Percentiles rank a stretch among this genome's conserved stretches.
phyloP scores from a whole-genome alignment of 1,140 invertebrate genomes.

The Leptinotarsa undecemlineata region DNA sequence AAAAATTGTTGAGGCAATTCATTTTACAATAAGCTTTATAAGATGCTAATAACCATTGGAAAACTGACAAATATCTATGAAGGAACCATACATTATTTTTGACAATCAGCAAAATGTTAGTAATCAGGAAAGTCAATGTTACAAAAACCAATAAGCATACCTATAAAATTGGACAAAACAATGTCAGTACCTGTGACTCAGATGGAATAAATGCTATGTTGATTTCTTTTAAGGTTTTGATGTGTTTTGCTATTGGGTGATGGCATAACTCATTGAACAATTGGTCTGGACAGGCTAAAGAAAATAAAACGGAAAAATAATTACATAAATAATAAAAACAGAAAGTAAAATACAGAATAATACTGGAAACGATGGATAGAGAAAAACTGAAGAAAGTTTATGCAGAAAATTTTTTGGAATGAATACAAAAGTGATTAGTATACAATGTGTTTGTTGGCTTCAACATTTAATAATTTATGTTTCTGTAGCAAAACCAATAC shows the following conservation, averaged over 20 bases:
- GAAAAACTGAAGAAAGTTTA: too few species aligned
- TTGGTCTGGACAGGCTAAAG: slow-evolving; percentile 80
- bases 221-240: slow-evolving; percentile 99
- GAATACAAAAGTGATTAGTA: too few species aligned
- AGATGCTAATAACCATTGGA: neutral
- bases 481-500: too few species aligned
- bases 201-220: slow-evolving; percentile 99
- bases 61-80: neutral
- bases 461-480: too few species aligned
- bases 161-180: neutral
- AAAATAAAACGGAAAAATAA: slow-evolving; percentile 30
- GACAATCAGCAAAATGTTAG: slow-evolving; percentile 1
- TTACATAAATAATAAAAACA: neutral
- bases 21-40: too few species aligned
- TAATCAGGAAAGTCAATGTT: neutral
- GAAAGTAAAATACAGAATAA: neutral
- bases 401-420: too few species aligned
- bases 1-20: too few species aligned
- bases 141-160: slow-evolving; percentile 13
- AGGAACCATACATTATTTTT: too few species aligned
- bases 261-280: slow-evolving; percentile 96
- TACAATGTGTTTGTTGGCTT: too few species aligned
- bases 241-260: slow-evolving; percentile 89
- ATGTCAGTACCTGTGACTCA: slow-evolving; percentile 93
- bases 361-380: neutral